Conservation (phyloP, 2,113 vertebrate species). For the Myxocyprinus asiaticus region DNA sequence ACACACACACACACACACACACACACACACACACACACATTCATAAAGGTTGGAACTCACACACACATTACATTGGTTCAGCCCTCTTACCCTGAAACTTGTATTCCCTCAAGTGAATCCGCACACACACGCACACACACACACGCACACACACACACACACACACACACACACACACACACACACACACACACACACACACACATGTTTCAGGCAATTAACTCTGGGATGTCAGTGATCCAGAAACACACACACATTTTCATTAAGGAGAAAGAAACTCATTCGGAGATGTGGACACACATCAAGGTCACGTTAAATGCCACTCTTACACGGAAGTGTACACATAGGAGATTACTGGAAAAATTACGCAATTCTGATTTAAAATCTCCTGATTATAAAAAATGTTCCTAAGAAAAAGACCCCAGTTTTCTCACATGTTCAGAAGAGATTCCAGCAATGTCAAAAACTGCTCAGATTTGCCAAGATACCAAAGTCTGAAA, state of each 20-base stretch:
- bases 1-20: conserved; percentile 7
- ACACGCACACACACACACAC: conserved; percentile 63
- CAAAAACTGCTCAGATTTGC: not conserved
- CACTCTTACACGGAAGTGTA: conserved; percentile 16
- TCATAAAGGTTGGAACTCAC: conserved; percentile 36
- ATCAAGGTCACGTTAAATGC: conserved; percentile 60
- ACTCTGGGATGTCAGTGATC: conserved; percentile 78
- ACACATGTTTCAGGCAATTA: conserved; percentile 81
- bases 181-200: conserved; percentile 56
- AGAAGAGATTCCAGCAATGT: not conserved
- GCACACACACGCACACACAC: conserved; percentile 71
- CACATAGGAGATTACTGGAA: not conserved
- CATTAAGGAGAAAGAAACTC: conserved; percentile 57
- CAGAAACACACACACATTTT: conserved; percentile 65
- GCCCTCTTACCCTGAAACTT: conserved; percentile 69
- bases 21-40: conserved; percentile 10
- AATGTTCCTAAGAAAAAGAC: too few relatives aligned
- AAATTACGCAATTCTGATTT: too few relatives aligned
- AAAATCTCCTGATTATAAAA: too few relatives aligned
- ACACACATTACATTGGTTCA: conserved; percentile 71
- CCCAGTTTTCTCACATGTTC: not conserved
- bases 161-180: conserved; percentile 38
- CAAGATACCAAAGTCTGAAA: not conserved
- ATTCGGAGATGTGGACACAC: conserved; percentile 62
- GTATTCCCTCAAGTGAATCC: conserved; percentile 80